Evolutionary conservation across 2,797 vertebrate genomes (phyloP).

Genomic region (Fistularia tabacaria): DNA sequence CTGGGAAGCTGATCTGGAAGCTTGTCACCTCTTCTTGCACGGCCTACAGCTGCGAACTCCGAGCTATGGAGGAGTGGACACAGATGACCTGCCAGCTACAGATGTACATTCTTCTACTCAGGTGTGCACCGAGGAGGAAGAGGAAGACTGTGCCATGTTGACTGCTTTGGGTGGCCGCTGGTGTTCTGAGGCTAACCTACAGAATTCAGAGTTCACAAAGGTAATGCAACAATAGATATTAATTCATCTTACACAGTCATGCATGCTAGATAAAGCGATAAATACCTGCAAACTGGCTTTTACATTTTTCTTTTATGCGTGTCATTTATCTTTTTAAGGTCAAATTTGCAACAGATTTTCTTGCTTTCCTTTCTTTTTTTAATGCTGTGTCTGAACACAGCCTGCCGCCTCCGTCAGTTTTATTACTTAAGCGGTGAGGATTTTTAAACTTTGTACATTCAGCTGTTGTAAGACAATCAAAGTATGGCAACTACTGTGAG

Average conservation of each 20-base stretch:
- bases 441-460: slow-evolving; percentile 11
- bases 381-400: slow-evolving; percentile 7
- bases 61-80: slow-evolving; percentile 58
- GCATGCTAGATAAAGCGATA: slow-evolving; percentile 3
- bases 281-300: neutral
- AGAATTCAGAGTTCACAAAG: slow-evolving; percentile 79
- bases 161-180: slow-evolving; percentile 68
- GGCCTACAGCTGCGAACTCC: slow-evolving; percentile 75
- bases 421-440: slow-evolving; percentile 25
- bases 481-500: slow-evolving; percentile 14
- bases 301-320: neutral
- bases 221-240: slow-evolving; percentile 57
- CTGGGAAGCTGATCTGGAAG: slow-evolving; percentile 88
- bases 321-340: slow-evolving; percentile 29
- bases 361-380: neutral
- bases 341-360: slow-evolving; percentile 18
- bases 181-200: slow-evolving; percentile 59
- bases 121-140: slow-evolving; percentile 58
- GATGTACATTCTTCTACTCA: slow-evolving; percentile 13
- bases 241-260: no score
- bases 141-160: slow-evolving; percentile 70
- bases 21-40: slow-evolving; percentile 81
- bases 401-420: slow-evolving; percentile 19
- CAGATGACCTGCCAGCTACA: slow-evolving; percentile 60
- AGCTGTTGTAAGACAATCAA: slow-evolving; percentile 16